phyloP scores from a whole-genome alignment of 2,113 vertebrate genomes.

The Theristicus caerulescens region DNA sequence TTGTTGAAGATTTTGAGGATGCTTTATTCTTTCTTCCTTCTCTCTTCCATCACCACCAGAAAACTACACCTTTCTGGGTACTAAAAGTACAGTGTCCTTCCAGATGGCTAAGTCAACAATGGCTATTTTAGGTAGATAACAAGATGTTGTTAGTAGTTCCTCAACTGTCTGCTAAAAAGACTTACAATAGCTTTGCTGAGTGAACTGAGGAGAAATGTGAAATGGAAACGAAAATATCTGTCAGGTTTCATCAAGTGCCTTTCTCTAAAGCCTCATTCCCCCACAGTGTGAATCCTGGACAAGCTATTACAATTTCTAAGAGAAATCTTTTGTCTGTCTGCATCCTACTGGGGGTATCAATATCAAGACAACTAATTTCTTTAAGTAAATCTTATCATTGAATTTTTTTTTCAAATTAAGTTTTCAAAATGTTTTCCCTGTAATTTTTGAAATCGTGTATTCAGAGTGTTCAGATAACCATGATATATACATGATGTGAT shows the following conservation, averaged over 20 bases:
- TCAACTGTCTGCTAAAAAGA: background rate
- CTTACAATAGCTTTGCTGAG: background rate
- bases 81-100: background rate
- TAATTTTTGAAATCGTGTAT: background rate
- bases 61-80: background rate
- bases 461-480: background rate
- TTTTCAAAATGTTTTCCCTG: background rate
- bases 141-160: background rate
- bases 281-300: background rate
- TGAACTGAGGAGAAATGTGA: background rate
- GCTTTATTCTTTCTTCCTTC: background rate
- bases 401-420: background rate
- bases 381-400: background rate
- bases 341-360: background rate
- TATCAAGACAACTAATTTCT: background rate
- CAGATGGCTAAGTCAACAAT: background rate
- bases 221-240: background rate
- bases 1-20: background rate
- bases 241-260: background rate
- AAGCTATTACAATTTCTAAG: background rate
- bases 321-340: background rate
- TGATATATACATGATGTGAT: accelerated
- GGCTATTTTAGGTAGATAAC: background rate
- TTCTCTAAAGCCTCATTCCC: background rate
- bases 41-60: background rate